Base-by-base conservation (phyloP, 1,140 invertebrate species). In the Tenebrio molitor region DNA sequence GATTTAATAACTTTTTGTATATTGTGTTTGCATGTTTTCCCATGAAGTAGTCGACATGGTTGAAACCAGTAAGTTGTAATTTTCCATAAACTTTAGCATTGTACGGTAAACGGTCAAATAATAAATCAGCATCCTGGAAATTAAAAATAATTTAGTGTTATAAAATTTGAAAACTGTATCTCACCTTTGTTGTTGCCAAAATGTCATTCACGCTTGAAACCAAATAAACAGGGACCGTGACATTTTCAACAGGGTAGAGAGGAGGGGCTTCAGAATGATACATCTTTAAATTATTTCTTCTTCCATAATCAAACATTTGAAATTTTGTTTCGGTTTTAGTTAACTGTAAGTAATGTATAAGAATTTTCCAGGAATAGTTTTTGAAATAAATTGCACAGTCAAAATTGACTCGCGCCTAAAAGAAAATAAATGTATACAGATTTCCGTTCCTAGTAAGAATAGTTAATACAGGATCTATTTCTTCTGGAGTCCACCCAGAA, bases 361-460 rank as follows among this genome's bases (percentile, higher is more conserved):
- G 2, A 12, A 44, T 5, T 14, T 44, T 44, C 16, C 16, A 44
- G 2, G n/a, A 14, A 17, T 7, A 36, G 6, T 5, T 17, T 12
- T 5, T 44, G n/a, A 14, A 44, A 2, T 5, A n/a, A 14, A 14
- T 12, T 44, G 41, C 3, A 5, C 16, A 12, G n/a, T n/a, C 16
- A 44, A 44, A 44, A 44, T 44, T 44, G 5, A 44, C 8, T n/a
- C n/a, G n/a, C n/a, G n/a, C 41, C n/a, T 44, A n/a, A 44, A 44
- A 44, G n/a, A 14, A 14, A 44, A 17, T 12, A 14, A 44, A 14
- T 44, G n/a, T 12, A 14, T 6, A 36, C n/a, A 7, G 6, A 7
- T 36, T 36, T 36, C n/a, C n/a, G 6, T 6, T 7, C 6, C n/a
- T 6, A 36, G n/a, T 7, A 36, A n/a, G n/a, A n/a, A n/a, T n/a